phyloP scores from a whole-genome alignment of 2,113 vertebrate species.

The Azemiops feae region DNA sequence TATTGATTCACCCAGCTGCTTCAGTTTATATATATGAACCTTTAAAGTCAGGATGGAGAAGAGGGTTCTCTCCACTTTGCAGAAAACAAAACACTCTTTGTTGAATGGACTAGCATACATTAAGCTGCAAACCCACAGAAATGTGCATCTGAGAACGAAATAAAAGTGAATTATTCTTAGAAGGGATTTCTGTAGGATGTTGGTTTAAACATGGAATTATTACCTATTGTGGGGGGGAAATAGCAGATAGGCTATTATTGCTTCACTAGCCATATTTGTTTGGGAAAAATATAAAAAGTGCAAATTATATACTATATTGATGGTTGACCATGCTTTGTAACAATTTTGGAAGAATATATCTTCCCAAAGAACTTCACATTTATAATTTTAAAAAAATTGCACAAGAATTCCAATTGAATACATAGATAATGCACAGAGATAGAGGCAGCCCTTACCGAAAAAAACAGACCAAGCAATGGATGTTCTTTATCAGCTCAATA shows the following conservation, averaged over 20 bases:
- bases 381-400: not conserved
- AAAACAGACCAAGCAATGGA: not conserved
- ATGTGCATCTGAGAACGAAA: conserved; percentile 22
- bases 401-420: not conserved
- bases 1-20: conserved; percentile 52
- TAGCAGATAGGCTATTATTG: not conserved
- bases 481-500: not conserved
- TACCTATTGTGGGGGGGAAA: not conserved
- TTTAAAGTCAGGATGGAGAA: not conserved
- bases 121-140: conserved; percentile 8
- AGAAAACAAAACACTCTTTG: conserved; percentile 25
- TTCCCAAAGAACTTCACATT: not conserved
- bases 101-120: not conserved
- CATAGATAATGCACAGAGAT: not conserved
- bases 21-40: conserved; percentile 30
- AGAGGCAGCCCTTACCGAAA: not conserved
- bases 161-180: conserved; percentile 42
- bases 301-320: not conserved
- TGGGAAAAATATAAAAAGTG: too few species aligned
- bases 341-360: not conserved
- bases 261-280: not conserved
- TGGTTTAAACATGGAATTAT: conserved; percentile 13
- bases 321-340: not conserved
- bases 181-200: conserved; percentile 22
- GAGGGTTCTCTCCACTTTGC: not conserved